Conservation (phyloP, 2,113 vertebrate genomes). For the Thalassoma bifasciatum region DNA sequence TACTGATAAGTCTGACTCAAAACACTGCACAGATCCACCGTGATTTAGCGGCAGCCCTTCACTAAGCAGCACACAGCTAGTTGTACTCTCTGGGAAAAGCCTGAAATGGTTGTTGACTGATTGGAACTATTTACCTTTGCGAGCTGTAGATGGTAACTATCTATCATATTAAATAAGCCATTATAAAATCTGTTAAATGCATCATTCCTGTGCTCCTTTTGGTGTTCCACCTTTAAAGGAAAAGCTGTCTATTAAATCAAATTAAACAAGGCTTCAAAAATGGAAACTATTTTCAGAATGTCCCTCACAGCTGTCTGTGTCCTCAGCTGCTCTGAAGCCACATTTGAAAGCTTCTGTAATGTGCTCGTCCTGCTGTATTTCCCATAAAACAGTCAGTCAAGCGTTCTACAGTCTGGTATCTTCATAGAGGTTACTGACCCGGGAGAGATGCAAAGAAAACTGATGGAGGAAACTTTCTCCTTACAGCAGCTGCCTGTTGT, state of each 20-base stretch:
- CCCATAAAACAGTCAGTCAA: constrained; percentile 31
- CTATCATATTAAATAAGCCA: constrained; percentile 21
- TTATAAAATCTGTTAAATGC: constrained; percentile 35
- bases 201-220: constrained; percentile 25
- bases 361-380: constrained; percentile 50
- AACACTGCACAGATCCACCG: no score
- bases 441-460: constrained; percentile 56
- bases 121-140: not conserved
- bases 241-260: constrained; percentile 42
- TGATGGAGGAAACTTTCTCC: constrained; percentile 62
- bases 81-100: no score
- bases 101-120: constrained; percentile 13
- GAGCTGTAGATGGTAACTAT: constrained; percentile 10
- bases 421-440: constrained; percentile 47
- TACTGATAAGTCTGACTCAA: no score
- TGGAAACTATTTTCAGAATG: constrained; percentile 42
- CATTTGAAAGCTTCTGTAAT: constrained; percentile 45
- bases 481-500: constrained; percentile 48
- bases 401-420: constrained; percentile 41
- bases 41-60: no score
- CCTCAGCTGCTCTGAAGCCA: constrained; percentile 26
- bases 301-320: constrained; percentile 26
- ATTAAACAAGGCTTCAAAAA: constrained; percentile 47
- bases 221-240: constrained; percentile 34
- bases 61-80: no score